These are phyloP conservation scores for Sciaenops ocellatus DNA, from an alignment of 2,797 vertebrate genomes.

Conservation along the genomic window DNA sequence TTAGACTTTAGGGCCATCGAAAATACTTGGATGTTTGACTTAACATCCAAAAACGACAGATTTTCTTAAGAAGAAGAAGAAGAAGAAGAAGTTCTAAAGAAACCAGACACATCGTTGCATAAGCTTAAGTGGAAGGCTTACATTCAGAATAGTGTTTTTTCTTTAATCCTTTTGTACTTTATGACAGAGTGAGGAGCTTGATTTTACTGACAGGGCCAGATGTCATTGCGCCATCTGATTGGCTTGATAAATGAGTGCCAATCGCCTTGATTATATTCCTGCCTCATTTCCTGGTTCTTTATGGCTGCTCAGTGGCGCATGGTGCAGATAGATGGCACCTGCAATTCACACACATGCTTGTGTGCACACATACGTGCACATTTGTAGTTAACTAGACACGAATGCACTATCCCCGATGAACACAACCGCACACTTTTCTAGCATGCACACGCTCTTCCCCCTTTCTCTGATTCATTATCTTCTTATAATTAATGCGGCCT, in stretches of 20 bases:
- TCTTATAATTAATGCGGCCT: conserved; percentile 84
- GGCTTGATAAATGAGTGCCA: conserved; percentile 69
- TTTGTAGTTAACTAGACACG: conserved; percentile 26
- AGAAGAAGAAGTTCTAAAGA: too few species aligned
- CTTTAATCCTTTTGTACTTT: conserved; percentile 11
- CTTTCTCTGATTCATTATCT: conserved; percentile 86
- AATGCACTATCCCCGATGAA: conserved; percentile 24
- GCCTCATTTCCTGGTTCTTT: conserved; percentile 80
- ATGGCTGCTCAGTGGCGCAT: conserved; percentile 75
- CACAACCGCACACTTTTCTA: conserved; percentile 24
- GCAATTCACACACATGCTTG: conserved; percentile 18
- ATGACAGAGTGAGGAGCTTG: conserved; percentile 21
- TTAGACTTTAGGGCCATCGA: conserved; percentile 6
- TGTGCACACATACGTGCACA: neutral
- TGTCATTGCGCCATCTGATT: conserved; percentile 64
- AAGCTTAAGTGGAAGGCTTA: neutral
- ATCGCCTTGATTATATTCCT: conserved; percentile 75
- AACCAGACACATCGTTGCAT: neutral
- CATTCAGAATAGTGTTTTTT: neutral
- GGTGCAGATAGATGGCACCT: conserved; percentile 69
- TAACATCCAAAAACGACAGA: neutral
- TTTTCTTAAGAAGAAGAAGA: neutral
- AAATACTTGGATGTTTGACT: conserved; percentile 9
- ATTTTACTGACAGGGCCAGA: conserved; percentile 39
- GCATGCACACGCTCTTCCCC: conserved; percentile 6